Percentiles rank a stretch among this genome's conserved stretches.
These are phyloP conservation scores for Ceyx melanurus DNA, from an alignment of 2,113 vertebrate genomes.

Conservation along the genomic window DNA sequence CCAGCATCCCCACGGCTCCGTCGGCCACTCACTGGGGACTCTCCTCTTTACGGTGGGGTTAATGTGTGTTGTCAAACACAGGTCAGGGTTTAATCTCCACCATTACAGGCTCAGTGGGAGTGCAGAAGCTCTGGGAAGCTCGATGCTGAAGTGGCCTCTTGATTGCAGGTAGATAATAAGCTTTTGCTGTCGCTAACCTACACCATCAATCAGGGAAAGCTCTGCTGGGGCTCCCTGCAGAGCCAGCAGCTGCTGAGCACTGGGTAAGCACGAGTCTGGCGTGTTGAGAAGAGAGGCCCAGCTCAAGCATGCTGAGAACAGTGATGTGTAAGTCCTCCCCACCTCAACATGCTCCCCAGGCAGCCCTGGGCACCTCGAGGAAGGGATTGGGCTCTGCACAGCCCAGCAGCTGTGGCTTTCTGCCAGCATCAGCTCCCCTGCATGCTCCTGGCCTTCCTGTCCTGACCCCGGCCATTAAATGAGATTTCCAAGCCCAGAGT, in stretches of 20 bases:
- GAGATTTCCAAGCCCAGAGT: background rate
- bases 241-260: background rate
- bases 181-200: background rate
- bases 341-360: accelerated
- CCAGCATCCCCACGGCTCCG: accelerated
- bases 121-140: background rate
- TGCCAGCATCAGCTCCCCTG: background rate
- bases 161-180: conserved; percentile 58
- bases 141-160: conserved; percentile 23
- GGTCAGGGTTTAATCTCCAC: conserved; percentile 60
- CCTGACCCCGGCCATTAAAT: background rate
- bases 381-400: background rate
- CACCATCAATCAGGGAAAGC: background rate
- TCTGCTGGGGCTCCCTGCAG: background rate
- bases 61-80: conserved; percentile 16
- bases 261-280: accelerated
- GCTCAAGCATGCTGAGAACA: background rate
- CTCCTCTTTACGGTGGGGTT: background rate
- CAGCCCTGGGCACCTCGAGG: background rate
- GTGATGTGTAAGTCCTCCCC: accelerated
- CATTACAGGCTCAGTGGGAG: background rate
- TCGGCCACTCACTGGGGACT: background rate
- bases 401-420: accelerated
- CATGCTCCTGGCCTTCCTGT: too few relatives aligned
- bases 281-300: accelerated